Conservation (phyloP, 1,140 invertebrate species). For the Phenacoccus solenopsis region DNA sequence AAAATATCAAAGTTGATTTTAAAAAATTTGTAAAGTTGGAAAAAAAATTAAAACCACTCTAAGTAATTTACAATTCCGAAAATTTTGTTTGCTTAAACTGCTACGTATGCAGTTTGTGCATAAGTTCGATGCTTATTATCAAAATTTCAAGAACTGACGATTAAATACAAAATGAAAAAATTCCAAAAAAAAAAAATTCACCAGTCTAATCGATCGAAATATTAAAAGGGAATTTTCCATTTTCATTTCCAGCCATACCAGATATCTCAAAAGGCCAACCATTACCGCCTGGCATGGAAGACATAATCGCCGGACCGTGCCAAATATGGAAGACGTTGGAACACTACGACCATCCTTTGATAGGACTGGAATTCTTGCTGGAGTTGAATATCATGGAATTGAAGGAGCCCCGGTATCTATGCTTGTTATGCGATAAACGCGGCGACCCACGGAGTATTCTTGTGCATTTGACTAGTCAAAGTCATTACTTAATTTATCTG, state of each 20-base stretch:
- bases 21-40: too few relatives aligned
- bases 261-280: slow-evolving; percentile 48
- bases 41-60: too few relatives aligned
- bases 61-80: too few relatives aligned
- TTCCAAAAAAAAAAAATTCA: too few relatives aligned
- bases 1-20: too few relatives aligned
- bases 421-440: slow-evolving; percentile 59
- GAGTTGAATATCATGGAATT: slow-evolving; percentile 44
- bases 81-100: too few relatives aligned
- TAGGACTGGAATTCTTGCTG: slow-evolving; percentile 54
- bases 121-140: too few relatives aligned
- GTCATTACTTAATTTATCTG: slow-evolving; percentile 48
- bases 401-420: slow-evolving; percentile 54
- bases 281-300: slow-evolving; percentile 54
- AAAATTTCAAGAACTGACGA: not conserved
- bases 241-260: slow-evolving; percentile 16
- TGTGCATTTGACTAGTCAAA: slow-evolving; percentile 56
- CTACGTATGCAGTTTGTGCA: too few relatives aligned
- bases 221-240: not conserved
- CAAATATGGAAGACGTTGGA: slow-evolving; percentile 44
- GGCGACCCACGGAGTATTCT: slow-evolving; percentile 60
- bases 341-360: slow-evolving; percentile 33
- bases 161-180: not conserved
- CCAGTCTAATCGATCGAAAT: not conserved
- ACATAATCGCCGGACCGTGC: slow-evolving; percentile 36